Conservation (phyloP, 2,797 vertebrate species). For the Acrocephalus scirpaceus region DNA sequence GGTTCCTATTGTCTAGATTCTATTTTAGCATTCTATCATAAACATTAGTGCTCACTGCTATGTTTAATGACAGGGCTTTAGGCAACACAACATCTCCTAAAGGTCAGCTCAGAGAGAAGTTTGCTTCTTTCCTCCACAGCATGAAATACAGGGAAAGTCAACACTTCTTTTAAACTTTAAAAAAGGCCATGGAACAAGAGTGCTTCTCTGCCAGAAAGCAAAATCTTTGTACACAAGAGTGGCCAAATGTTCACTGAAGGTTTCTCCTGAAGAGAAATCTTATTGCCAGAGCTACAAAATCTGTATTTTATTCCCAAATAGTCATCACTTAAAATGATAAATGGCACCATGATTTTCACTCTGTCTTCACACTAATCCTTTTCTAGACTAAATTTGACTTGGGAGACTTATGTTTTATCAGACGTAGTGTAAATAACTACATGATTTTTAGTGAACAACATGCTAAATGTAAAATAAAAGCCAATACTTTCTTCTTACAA, state of each 20-base stretch:
- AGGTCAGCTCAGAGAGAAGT: constrained; percentile 69
- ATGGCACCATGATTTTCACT: background rate
- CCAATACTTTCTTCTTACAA: background rate
- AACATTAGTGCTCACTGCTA: constrained; percentile 35
- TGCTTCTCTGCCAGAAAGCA: constrained; percentile 38
- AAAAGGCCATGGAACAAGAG: constrained; percentile 65
- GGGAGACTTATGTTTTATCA: background rate
- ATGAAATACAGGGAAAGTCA: constrained; percentile 52
- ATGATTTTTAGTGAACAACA: background rate
- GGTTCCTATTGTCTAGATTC: background rate
- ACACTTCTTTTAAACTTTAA: constrained; percentile 74
- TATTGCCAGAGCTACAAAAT: background rate
- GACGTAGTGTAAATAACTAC: background rate
- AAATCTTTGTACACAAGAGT: background rate
- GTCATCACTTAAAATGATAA: background rate
- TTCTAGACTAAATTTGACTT: background rate
- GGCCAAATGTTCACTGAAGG: background rate
- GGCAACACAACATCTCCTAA: constrained; percentile 60
- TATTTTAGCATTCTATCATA: constrained; percentile 49
- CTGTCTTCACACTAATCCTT: background rate
- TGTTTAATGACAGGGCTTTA: constrained; percentile 59
- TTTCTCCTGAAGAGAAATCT: background rate
- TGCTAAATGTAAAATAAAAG: background rate
- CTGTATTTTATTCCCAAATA: background rate
- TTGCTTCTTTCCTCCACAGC: constrained; percentile 43